phyloP scores from a whole-genome alignment of 2,888 invertebrate species.

The Napeogenes inachia region DNA sequence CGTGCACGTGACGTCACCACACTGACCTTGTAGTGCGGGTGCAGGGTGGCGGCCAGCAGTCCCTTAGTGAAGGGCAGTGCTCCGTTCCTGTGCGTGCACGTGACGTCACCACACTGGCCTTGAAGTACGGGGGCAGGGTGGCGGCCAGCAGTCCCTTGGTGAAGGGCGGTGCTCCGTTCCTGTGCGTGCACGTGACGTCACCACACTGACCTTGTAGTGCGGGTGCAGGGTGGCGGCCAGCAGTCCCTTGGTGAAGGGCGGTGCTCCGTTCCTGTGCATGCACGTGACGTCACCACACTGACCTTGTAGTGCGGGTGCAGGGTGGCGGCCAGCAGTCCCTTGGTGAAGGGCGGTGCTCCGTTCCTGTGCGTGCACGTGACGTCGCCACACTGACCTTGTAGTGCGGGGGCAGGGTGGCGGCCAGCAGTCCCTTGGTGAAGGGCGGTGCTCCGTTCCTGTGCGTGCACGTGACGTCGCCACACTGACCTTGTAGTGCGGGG shows the following conservation, averaged over 20 bases:
- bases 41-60: too few relatives aligned
- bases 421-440: conserved; percentile 23
- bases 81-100: too few relatives aligned
- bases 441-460: conserved; percentile 79
- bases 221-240: conserved; percentile 51
- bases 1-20: too few relatives aligned
- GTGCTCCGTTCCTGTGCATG: conserved; percentile 78
- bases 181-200: too few relatives aligned
- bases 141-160: too few relatives aligned
- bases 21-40: too few relatives aligned
- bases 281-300: conserved; percentile 24
- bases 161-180: too few relatives aligned
- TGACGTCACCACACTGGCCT: too few relatives aligned
- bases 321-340: conserved; percentile 45
- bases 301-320: conserved; percentile 45
- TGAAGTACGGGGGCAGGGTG: too few relatives aligned
- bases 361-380: conserved; percentile 58
- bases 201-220: conserved; percentile 35
- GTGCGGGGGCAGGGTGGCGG: conserved; percentile 52
- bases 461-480: conserved; percentile 43
- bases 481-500: conserved; percentile 38
- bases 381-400: conserved; percentile 32
- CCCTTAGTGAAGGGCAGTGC: too few relatives aligned
- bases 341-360: conserved; percentile 76
- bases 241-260: conserved; percentile 46